phyloP scores from a whole-genome alignment of 2,113 vertebrate species.

The Oreocharis arfaki region DNA sequence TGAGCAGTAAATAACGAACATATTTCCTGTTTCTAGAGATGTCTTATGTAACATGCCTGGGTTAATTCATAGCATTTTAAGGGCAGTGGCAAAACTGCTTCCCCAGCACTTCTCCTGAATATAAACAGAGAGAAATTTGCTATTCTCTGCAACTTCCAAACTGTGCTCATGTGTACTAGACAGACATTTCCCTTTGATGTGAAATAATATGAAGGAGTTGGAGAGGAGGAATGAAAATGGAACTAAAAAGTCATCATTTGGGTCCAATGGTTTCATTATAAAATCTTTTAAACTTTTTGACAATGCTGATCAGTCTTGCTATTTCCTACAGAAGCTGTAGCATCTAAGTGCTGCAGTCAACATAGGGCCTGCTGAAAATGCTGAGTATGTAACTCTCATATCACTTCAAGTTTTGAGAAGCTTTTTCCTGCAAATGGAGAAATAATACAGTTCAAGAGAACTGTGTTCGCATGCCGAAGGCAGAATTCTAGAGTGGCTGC shows the following conservation, averaged over 20 bases:
- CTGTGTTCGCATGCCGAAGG: not conserved
- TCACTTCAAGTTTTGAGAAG: not conserved
- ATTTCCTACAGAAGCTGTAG: not conserved
- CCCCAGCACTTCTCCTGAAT: not conserved
- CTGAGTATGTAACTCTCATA: not conserved
- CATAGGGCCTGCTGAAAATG: not conserved
- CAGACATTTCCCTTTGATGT: not conserved
- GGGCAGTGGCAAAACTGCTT: not conserved
- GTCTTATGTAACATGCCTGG: not conserved
- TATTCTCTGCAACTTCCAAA: not conserved
- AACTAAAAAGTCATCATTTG: not conserved
- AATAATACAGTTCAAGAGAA: not conserved
- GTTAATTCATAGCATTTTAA: not conserved
- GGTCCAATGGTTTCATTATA: not conserved
- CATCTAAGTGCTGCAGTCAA: not conserved
- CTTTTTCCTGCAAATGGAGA: not conserved
- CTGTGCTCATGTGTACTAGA: rapidly evolving
- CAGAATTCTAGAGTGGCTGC: not conserved
- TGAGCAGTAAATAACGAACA: not conserved
- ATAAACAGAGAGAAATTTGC: not conserved
- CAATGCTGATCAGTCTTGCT: not conserved
- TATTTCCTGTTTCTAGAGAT: not conserved
- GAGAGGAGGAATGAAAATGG: not conserved
- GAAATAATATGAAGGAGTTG: not conserved
- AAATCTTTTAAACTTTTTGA: not conserved